Conservation (phyloP, 2,797 vertebrate species). For the Manis javanica region DNA sequence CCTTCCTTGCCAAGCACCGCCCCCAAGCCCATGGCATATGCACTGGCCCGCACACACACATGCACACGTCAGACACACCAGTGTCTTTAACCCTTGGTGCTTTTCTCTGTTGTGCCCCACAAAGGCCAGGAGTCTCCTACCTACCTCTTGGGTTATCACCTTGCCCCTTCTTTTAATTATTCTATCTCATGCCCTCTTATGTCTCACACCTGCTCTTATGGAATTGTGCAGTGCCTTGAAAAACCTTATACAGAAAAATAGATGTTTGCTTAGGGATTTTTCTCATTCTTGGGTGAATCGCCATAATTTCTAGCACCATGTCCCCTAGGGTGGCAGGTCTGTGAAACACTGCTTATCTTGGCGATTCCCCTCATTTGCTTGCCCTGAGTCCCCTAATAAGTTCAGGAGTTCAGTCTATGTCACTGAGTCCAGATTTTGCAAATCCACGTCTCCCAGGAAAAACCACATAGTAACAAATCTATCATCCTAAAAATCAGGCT, state of each 20-base stretch:
- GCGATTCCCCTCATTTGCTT: neutral
- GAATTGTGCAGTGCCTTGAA: neutral
- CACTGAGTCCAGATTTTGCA: neutral
- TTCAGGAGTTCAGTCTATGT: neutral
- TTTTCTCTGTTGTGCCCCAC: neutral
- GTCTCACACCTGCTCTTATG: neutral
- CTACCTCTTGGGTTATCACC: neutral
- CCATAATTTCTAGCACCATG: neutral
- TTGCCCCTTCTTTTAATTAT: neutral
- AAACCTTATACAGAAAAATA: neutral
- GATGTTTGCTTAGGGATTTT: slow-evolving; percentile 22
- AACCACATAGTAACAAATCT: neutral
- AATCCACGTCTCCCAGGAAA: neutral
- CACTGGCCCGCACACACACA: fast-evolving
- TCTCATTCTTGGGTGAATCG: neutral
- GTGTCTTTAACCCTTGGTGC: no score
- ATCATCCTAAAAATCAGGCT: neutral
- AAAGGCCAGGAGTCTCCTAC: neutral
- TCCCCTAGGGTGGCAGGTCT: neutral
- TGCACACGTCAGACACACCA: neutral
- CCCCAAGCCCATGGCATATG: neutral
- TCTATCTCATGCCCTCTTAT: neutral
- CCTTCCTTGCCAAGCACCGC: neutral
- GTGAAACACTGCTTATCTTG: neutral
- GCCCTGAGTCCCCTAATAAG: neutral